Evolutionary conservation across 2,113 vertebrate genomes (phyloP), one percentile per base, ranked within the genome.

Genomic region (Saccopteryx bilineata): DNA sequence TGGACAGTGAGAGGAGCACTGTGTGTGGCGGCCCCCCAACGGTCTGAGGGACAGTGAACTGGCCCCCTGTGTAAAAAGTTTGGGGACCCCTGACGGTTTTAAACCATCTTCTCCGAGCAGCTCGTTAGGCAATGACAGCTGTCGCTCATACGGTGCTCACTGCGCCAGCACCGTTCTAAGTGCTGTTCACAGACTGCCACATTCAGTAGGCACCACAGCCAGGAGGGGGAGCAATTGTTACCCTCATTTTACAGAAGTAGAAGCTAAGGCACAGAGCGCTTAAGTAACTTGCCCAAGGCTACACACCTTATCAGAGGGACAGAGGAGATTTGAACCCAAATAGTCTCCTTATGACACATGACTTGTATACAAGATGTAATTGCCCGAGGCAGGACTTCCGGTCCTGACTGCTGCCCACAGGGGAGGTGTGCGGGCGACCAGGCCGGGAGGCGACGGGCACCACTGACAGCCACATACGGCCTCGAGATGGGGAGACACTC

Each of bases 191-290:
- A 12, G 12, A 33, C 24, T 68, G 66, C 15, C n/a, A 71, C 33
- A 79, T 61, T 83, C 56, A 58, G 23, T 21, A 88, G n/a, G 33
- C 80, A 46, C 1, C 48, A 19, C 9, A 58, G 39, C 71, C 4
- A 28, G 72, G 5, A 26, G n/a, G 7, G 48, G 21, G 15, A 76
- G 39, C 2, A 63, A 54, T 39, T 48, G 71, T 12, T 14, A 60
- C 1, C 1, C 1, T 11, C 8, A 31, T 58, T 68, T 56, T 74
- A 87, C 23, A 75, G n/a, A 61, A 56, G 75, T n/a, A 28, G 50
- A 96, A 89, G 78, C n/a, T 50, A 66, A 95, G 82, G 39, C 39
- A 69, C 46, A 65, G 31, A 83, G 78, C 69, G 9, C 33, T 54
- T 71, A 91, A 52, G 18, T 19, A 76, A 94, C 54, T 88, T 61